Base-by-base conservation (phyloP, 2,797 vertebrate genomes). In the Oophaga sylvatica region DNA sequence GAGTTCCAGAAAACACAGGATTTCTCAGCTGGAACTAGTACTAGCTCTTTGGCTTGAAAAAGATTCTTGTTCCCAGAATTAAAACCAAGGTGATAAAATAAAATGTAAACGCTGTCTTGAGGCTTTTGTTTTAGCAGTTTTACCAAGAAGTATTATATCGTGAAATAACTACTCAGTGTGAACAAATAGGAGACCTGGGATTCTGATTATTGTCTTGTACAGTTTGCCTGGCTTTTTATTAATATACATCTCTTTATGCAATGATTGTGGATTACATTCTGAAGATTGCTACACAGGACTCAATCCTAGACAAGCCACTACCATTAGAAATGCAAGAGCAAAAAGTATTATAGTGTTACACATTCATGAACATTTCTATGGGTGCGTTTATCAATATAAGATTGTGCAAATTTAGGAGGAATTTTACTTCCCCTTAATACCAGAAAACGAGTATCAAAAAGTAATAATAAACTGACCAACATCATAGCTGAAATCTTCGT, bases 61-160 rank as follows among this genome's bases (percentile, higher is more conserved):
- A 2, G 16, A 31, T 60, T 60, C 9, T 80, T 80, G 29, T 80
- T 80, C 78, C 78, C 78, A 80, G 57, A 80, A 80, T 35, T 80
- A 22, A 62, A 80, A 80, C 26, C 57, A 59, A 80, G 16, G 78
- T 57, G 35, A 62, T 80, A 80, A 80, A 80, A 80, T 80, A 62
- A 80, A 62, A 62, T 80, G 1, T 41, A 35, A 62, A 80, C 62
- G 17, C 57, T 62, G 78, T 80, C 78, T 35, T 35, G 56, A 80
- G 57, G 57, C 29, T 10, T 80, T 41, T 20, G 57, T 79, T 26
- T 79, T 19, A 53, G 45, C 41, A 76, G 75, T 57, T 53, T 26
- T 77, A 48, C 41, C 5, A n/a, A n/a, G 20, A 53, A 53, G 77
- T 41, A 29, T 35, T 22, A 35, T 80, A 41, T 35, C 0, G 57